These are phyloP conservation scores for Chrysolina haemoptera DNA, from an alignment of 2,888 invertebrate species.

Conservation along the genomic window DNA sequence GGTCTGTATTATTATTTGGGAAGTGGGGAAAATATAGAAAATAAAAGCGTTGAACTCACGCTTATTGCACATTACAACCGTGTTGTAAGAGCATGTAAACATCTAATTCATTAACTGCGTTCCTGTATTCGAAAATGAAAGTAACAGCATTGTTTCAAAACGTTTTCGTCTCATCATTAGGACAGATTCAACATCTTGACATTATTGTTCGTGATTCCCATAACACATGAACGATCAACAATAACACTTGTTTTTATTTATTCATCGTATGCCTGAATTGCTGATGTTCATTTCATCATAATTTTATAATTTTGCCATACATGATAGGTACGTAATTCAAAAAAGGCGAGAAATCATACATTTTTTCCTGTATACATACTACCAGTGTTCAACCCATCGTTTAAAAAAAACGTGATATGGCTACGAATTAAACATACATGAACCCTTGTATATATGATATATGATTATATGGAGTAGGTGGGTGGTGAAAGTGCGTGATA, in stretches of 20 bases:
- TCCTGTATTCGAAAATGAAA: background rate
- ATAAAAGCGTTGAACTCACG: background rate
- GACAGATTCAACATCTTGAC: background rate
- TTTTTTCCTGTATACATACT: too few species aligned
- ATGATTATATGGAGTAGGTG: too few species aligned
- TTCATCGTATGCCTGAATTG: background rate
- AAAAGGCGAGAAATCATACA: too few species aligned
- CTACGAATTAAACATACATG: too few species aligned
- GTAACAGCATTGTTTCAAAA: constrained; percentile 1
- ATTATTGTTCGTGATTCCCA: background rate
- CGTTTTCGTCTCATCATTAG: background rate
- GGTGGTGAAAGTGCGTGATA: too few species aligned
- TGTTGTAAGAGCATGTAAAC: background rate
- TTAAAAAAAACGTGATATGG: too few species aligned
- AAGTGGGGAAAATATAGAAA: background rate
- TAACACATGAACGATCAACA: background rate
- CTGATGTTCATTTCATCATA: too few species aligned
- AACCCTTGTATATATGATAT: too few species aligned
- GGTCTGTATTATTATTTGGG: background rate
- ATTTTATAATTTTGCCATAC: too few species aligned
- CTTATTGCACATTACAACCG: background rate
- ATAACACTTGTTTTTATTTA: background rate
- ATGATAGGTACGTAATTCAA: too few species aligned
- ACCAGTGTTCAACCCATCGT: too few species aligned
- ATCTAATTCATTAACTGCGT: background rate